A percentile compares a stretch with the other conserved stretches of the same genome.
Evolutionary conservation across 2,888 invertebrate genomes (phyloP).

Genomic region (Hypselothyrea guttata): DNA sequence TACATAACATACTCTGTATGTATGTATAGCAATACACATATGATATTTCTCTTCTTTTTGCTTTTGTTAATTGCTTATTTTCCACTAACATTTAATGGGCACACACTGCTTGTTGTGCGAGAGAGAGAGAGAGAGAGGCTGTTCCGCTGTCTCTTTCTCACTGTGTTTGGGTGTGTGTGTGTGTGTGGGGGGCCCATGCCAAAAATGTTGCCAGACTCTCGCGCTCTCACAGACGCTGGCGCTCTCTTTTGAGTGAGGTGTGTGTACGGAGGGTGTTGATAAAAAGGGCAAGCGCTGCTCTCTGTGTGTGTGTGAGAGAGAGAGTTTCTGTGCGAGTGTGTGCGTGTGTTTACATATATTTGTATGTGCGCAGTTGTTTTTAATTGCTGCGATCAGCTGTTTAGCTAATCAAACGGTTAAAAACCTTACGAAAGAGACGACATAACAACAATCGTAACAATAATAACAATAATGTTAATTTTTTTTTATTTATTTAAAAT

Average conservation of each 20-base stretch:
- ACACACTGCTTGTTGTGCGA: constrained; percentile 35
- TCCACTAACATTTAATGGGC: constrained; percentile 43
- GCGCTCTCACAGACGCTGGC: background rate
- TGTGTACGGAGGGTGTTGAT: constrained; percentile 27
- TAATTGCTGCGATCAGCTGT: constrained; percentile 65
- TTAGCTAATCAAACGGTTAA: constrained; percentile 54
- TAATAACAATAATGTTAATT: constrained; percentile 10
- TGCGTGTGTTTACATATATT: constrained; percentile 14
- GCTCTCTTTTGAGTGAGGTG: constrained; percentile 4
- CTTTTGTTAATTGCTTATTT: constrained; percentile 54
- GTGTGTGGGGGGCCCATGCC: constrained; percentile 34
- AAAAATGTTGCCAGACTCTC: constrained; percentile 38
- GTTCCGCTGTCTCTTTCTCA: constrained; percentile 5
- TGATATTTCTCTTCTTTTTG: constrained; percentile 13
- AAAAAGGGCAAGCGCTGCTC: constrained; percentile 40
- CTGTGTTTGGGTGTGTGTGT: no score
- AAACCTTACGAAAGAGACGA: constrained; percentile 39
- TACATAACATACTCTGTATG: no score
- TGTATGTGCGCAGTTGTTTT: constrained; percentile 67
- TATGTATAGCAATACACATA: background rate
- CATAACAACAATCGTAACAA: constrained; percentile 24
- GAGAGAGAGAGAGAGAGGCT: no score
- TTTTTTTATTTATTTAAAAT: no score
- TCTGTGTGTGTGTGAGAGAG: constrained; percentile 7
- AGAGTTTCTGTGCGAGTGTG: constrained; percentile 8